Percentiles rank a stretch among this genome's conserved stretches.
Conservation (phyloP, 1,140 invertebrate genomes). For the Marisa cornuarietis region DNA sequence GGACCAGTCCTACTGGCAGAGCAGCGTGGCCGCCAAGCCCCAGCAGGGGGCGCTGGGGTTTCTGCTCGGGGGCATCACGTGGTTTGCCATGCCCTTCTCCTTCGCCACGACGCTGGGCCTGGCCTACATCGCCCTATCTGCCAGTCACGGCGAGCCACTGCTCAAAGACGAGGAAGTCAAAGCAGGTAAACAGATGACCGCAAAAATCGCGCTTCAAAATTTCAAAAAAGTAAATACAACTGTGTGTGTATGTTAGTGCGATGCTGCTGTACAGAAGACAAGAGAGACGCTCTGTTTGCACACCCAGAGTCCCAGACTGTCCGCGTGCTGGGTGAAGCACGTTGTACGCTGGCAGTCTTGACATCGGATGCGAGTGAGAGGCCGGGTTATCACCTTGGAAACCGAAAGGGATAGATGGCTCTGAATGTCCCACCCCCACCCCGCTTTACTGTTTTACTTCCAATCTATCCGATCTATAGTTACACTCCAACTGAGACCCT, state of each 20-base stretch:
- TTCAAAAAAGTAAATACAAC: background rate
- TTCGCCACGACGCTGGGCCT: slow-evolving; percentile 66
- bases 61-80: slow-evolving; percentile 62
- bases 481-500: too few species aligned
- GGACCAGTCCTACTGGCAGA: slow-evolving; percentile 67
- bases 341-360: too few species aligned
- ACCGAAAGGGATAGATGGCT: too few species aligned
- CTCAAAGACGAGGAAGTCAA: slow-evolving; percentile 50
- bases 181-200: slow-evolving; percentile 43
- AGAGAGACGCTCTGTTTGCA: too few species aligned
- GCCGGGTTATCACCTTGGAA: too few species aligned
- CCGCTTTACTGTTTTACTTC: too few species aligned
- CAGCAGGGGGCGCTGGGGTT: slow-evolving; percentile 64
- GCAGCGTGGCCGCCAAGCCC: slow-evolving; percentile 63
- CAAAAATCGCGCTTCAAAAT: background rate
- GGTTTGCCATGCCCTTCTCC: slow-evolving; percentile 67
- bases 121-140: slow-evolving; percentile 60
- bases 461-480: too few species aligned
- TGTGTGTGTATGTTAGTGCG: slow-evolving; percentile 14
- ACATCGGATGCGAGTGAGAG: too few species aligned
- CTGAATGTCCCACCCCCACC: too few species aligned
- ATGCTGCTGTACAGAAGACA: too few species aligned
- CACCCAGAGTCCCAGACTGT: too few species aligned
- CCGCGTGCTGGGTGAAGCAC: too few species aligned
- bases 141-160: slow-evolving; percentile 46